A percentile compares a stretch with the other conserved stretches of the same genome.
phyloP scores from a whole-genome alignment of 2,888 invertebrate genomes.

The Heliconius aoede region DNA sequence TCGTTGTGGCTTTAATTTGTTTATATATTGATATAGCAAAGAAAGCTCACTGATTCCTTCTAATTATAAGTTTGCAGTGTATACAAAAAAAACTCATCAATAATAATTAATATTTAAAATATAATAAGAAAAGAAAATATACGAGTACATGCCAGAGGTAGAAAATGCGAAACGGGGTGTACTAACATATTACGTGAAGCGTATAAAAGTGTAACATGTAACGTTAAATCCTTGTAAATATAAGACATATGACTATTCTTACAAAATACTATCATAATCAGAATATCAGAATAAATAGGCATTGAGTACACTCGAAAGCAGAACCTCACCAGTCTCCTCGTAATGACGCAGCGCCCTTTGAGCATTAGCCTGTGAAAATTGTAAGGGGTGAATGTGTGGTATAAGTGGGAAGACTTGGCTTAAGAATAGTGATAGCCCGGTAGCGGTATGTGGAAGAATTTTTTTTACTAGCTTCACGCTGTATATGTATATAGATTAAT shows the following conservation, averaged over 20 bases:
- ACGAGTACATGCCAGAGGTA: no score
- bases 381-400: slow-evolving; percentile 35
- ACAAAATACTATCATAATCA: background rate
- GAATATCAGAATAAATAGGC: slow-evolving; percentile 1
- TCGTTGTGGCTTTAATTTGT: no score
- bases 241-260: background rate
- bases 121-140: no score
- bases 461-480: no score
- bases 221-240: background rate
- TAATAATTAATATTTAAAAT: background rate
- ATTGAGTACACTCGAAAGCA: slow-evolving; percentile 34
- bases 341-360: slow-evolving; percentile 70
- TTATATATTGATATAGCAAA: background rate
- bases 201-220: no score
- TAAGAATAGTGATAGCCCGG: background rate
- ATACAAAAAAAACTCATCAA: no score
- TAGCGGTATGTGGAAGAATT: background rate
- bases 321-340: slow-evolving; percentile 49
- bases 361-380: slow-evolving; percentile 65
- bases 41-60: background rate
- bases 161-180: no score
- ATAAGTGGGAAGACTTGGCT: background rate
- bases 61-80: no score
- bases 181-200: background rate
- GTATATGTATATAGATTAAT: no score